Conservation (phyloP, 92 coral and sea anemone species). For the Epizoanthus rinbou region DNA sequence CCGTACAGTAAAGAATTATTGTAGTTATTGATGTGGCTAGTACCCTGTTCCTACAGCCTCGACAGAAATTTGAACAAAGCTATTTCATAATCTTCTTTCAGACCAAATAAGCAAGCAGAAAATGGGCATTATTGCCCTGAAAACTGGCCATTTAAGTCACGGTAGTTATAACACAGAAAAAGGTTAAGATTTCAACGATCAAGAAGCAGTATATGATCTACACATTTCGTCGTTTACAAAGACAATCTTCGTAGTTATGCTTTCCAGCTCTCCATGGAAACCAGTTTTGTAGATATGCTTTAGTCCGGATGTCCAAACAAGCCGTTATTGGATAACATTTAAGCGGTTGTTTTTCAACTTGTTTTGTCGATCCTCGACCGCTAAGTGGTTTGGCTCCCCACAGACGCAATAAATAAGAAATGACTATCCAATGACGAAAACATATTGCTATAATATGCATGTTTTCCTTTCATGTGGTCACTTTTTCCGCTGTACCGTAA, state of each 20-base stretch:
- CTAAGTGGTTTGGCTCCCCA: neutral
- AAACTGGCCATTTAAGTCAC: too few relatives aligned
- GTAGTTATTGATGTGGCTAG: neutral
- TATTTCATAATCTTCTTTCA: neutral
- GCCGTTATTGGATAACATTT: neutral
- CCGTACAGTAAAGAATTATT: neutral
- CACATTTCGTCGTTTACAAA: neutral
- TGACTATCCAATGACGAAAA: neutral
- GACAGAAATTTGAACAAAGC: neutral
- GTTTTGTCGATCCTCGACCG: neutral
- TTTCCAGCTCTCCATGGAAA: conserved; percentile 3
- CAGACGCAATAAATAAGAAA: neutral
- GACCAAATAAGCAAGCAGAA: neutral
- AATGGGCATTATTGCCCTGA: too few relatives aligned
- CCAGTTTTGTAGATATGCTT: neutral
- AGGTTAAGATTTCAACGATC: too few relatives aligned
- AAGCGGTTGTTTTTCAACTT: neutral
- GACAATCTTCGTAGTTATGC: neutral
- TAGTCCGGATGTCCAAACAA: neutral
- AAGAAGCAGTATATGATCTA: neutral
- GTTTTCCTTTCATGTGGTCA: too few relatives aligned
- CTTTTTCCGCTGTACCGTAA: too few relatives aligned
- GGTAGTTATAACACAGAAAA: too few relatives aligned
- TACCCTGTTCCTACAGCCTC: neutral
- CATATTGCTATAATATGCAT: too few relatives aligned